Percentiles rank a stretch among this genome's conserved stretches.
phyloP scores from a whole-genome alignment of 2,888 invertebrate genomes.

The Sarcophaga caerulescens region DNA sequence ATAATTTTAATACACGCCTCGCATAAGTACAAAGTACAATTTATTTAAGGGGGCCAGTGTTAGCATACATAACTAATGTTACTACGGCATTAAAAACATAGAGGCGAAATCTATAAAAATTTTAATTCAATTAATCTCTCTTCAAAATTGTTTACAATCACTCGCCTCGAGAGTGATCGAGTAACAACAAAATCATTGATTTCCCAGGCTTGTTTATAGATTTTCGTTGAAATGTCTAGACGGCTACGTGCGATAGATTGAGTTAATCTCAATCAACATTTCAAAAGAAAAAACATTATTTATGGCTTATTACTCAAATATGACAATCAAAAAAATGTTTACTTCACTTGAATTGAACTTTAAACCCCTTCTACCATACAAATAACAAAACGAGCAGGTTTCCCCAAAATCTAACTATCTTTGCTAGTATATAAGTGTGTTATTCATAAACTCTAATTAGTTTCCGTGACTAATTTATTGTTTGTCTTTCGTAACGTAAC shows the following conservation, averaged over 20 bases:
- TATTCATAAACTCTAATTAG: conserved; percentile 25
- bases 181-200: background rate
- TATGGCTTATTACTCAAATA: background rate
- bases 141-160: no score
- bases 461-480: conserved; percentile 47
- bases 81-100: no score
- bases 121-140: no score
- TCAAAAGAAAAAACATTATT: background rate
- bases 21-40: no score
- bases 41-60: no score
- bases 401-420: background rate
- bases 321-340: background rate
- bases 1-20: no score
- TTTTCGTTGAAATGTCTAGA: background rate
- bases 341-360: conserved; percentile 10
- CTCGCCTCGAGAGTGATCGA: background rate
- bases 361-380: conserved; percentile 6
- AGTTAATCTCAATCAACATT: background rate
- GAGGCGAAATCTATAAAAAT: no score
- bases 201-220: background rate
- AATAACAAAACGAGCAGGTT: background rate
- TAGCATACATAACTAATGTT: no score
- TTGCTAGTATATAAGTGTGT: background rate
- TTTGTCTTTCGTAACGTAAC: conserved; percentile 6
- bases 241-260: background rate